Percentiles rank a stretch among this genome's conserved stretches.
These are phyloP conservation scores for Carlito syrichta DNA, from an alignment of 2,113 vertebrate species.

Conservation along the genomic window DNA sequence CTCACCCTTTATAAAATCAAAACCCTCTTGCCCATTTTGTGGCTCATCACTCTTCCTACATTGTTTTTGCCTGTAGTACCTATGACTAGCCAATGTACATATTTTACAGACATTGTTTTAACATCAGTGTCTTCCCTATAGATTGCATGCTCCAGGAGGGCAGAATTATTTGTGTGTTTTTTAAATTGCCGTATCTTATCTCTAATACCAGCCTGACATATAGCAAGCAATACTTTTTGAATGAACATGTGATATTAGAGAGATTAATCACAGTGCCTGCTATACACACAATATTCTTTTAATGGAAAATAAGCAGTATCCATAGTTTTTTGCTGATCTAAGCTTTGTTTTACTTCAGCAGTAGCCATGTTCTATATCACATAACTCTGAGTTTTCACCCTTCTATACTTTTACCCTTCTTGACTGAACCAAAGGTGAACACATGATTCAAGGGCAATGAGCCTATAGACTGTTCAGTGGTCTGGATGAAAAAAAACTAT, in stretches of 20 bases:
- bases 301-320: not conserved
- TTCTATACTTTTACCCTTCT: not conserved
- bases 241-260: not conserved
- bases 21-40: accelerated
- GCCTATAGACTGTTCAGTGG: not conserved
- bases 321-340: not conserved
- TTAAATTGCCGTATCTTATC: no score
- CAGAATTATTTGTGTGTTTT: not conserved
- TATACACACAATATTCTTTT: not conserved
- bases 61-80: not conserved
- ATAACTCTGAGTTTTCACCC: not conserved
- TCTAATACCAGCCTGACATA: no score
- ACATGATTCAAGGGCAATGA: not conserved
- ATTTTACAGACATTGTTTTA: not conserved
- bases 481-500: not conserved
- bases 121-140: not conserved
- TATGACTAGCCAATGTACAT: not conserved
- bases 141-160: not conserved
- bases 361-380: not conserved
- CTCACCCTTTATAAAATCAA: not conserved
- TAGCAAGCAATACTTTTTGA: not conserved
- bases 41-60: not conserved
- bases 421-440: not conserved
- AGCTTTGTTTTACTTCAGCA: not conserved
- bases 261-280: not conserved